Conservation (phyloP, 2,797 vertebrate species). For the Dendrocincla tyrannina region DNA sequence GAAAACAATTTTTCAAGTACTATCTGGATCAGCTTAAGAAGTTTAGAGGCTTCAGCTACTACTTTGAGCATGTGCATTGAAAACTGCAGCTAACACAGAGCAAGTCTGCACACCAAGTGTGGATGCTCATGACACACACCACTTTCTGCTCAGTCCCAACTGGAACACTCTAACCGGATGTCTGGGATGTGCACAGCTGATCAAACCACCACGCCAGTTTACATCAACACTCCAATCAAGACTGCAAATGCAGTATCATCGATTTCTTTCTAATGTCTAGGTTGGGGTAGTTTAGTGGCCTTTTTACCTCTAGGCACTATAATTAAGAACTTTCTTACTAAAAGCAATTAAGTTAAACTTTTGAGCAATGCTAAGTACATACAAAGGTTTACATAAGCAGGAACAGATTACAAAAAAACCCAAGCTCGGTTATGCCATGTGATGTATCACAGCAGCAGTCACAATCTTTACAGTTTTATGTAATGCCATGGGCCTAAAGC, state of each 20-base stretch:
- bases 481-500: neutral
- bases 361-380: neutral
- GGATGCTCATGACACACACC: accelerated
- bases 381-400: neutral
- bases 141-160: neutral
- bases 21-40: neutral
- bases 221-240: neutral
- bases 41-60: neutral
- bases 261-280: neutral
- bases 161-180: accelerated
- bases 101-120: accelerated
- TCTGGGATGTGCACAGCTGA: neutral
- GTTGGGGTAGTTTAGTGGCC: neutral
- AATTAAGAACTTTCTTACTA: neutral
- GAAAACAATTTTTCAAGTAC: neutral
- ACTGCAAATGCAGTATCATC: neutral
- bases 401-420: neutral
- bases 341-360: neutral
- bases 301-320: neutral
- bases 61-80: neutral
- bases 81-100: neutral
- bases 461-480: neutral
- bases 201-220: neutral
- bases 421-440: neutral
- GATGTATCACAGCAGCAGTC: neutral